Evolutionary conservation across 1,140 invertebrate species (phyloP).

Genomic region (Stegodyphus mimosarum): DNA sequence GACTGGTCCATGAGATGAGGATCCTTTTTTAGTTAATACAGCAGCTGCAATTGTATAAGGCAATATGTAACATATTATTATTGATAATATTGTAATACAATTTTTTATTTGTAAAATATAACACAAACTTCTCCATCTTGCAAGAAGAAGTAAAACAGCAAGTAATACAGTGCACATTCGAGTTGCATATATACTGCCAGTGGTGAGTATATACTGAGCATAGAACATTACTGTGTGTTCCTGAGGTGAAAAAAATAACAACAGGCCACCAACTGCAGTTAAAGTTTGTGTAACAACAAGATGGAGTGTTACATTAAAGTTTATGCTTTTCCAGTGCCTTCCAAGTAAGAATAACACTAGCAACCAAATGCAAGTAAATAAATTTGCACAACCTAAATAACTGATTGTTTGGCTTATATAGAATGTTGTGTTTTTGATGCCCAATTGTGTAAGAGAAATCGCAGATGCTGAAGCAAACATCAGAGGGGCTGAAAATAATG

Average conservation of each 20-base stretch:
- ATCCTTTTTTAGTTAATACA: constrained; percentile 4
- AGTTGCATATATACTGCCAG: constrained; percentile 80
- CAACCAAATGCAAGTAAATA: constrained; percentile 82
- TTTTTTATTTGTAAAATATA: constrained; percentile 74
- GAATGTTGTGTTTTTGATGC: constrained; percentile 64
- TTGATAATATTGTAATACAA: constrained; percentile 20
- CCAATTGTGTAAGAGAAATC: constrained; percentile 75
- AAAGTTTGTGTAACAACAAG: constrained; percentile 82
- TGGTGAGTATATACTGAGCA: constrained; percentile 79
- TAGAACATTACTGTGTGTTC: constrained; percentile 73
- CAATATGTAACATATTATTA: constrained; percentile 16
- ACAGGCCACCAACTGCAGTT: constrained; percentile 74
- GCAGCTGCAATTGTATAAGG: constrained; percentile 16
- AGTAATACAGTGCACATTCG: constrained; percentile 86
- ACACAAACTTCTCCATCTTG: constrained; percentile 83
- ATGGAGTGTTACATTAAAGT: constrained; percentile 83
- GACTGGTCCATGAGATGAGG: constrained; percentile 75
- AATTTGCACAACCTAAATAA: constrained; percentile 82
- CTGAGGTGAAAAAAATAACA: constrained; percentile 74
- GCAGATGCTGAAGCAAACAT: constrained; percentile 96
- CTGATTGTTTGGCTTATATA: constrained; percentile 84
- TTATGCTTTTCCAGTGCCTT: constrained; percentile 81
- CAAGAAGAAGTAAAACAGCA: constrained; percentile 81
- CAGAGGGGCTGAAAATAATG: constrained; percentile 90
- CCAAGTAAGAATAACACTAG: constrained; percentile 80